A percentile compares a stretch with the other conserved stretches of the same genome.
Evolutionary conservation across 2,888 invertebrate genomes (phyloP).

Genomic region (Lepas anatifera): DNA sequence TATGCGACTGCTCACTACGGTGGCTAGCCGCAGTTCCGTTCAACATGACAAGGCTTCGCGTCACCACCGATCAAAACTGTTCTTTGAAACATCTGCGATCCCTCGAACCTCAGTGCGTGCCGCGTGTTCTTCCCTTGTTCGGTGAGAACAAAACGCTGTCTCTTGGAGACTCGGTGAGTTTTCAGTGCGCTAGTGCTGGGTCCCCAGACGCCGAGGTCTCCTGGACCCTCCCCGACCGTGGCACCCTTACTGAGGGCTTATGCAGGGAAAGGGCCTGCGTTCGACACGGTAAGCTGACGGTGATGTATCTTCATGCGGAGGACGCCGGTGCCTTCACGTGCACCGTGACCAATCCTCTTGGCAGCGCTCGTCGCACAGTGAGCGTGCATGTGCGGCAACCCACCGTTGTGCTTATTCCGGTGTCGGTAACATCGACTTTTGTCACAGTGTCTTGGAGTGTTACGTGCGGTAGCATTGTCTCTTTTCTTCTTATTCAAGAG

Average conservation of each 20-base stretch:
- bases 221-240: not conserved
- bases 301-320: not conserved
- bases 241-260: not conserved
- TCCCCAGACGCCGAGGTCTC: not conserved
- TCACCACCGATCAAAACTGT: too few species aligned
- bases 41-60: not conserved
- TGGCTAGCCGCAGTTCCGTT: not conserved
- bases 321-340: not conserved
- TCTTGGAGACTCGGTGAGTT: not conserved
- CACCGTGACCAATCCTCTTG: not conserved
- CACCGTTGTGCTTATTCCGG: not conserved
- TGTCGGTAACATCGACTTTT: slow-evolving; percentile 4
- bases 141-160: too few species aligned
- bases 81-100: too few species aligned
- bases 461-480: not conserved
- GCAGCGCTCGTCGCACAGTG: not conserved
- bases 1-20: slow-evolving; percentile 1
- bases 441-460: slow-evolving; percentile 7
- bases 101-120: not conserved
- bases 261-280: not conserved
- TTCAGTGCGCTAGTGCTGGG: not conserved
- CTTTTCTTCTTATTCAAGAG: not conserved
- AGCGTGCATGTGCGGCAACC: not conserved
- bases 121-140: not conserved
- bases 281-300: not conserved